A percentile compares a stretch with the other conserved stretches of the same genome.
Conservation (phyloP, 2,888 invertebrate genomes). For the Clostera curtula region DNA sequence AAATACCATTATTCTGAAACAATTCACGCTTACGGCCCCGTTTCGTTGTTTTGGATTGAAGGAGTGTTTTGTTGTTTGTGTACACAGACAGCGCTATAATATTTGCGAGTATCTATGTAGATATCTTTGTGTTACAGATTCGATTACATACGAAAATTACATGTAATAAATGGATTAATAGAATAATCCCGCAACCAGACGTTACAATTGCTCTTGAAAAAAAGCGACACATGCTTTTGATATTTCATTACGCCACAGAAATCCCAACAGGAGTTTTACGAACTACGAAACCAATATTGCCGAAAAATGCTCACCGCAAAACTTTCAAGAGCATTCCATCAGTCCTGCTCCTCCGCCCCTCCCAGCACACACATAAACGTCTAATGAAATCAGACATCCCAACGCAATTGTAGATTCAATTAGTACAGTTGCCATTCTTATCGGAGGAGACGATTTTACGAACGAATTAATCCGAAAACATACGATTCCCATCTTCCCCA, state of each 20-base stretch:
- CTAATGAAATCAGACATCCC: constrained; percentile 71
- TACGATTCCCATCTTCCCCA: constrained; percentile 69
- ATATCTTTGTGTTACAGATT: no score
- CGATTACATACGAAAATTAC: no score
- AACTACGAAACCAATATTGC: constrained; percentile 28
- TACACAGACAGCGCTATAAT: constrained; percentile 23
- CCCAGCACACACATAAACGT: constrained; percentile 40
- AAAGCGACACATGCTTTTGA: neutral
- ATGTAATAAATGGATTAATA: no score
- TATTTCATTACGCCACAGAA: constrained; percentile 1
- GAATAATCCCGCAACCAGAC: no score
- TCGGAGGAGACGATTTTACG: constrained; percentile 72
- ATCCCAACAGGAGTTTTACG: constrained; percentile 6
- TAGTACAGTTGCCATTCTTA: constrained; percentile 72
- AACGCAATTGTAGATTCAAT: constrained; percentile 72
- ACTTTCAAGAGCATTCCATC: constrained; percentile 31
- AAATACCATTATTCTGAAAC: constrained; percentile 73
- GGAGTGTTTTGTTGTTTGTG: constrained; percentile 20
- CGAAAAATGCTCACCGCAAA: constrained; percentile 24
- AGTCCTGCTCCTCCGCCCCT: constrained; percentile 22
- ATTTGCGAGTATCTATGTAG: constrained; percentile 19
- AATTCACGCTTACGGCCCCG: constrained; percentile 57
- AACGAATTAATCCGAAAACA: constrained; percentile 75
- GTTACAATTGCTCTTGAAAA: no score
- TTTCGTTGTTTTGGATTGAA: constrained; percentile 43